Evolutionary conservation across 1,140 invertebrate species (phyloP).

Genomic region (Lepidurus couesii): DNA sequence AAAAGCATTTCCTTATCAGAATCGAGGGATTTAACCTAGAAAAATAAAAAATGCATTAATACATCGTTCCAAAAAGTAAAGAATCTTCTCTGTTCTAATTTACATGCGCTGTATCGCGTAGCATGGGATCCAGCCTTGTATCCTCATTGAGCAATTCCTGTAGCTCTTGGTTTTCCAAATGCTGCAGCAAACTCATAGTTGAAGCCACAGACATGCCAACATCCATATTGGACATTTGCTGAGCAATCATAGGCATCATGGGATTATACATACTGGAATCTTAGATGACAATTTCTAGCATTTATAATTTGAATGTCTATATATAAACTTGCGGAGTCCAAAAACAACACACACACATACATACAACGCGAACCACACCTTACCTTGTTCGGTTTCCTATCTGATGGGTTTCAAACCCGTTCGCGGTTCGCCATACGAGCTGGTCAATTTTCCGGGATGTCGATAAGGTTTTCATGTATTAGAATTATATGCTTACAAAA

Average conservation of each 20-base stretch:
- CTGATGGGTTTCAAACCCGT: not conserved
- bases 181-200: conserved; percentile 51
- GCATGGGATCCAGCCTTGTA: conserved; percentile 68
- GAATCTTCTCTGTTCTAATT: conserved; percentile 36
- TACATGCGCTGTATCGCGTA: conserved; percentile 73
- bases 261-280: not conserved
- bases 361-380: not conserved
- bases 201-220: conserved; percentile 24
- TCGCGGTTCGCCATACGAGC: not conserved
- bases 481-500: not conserved
- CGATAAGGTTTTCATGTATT: not conserved
- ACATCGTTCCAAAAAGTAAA: not conserved
- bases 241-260: conserved; percentile 14
- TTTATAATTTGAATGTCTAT: not conserved
- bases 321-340: not conserved
- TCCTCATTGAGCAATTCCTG: conserved; percentile 79
- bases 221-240: not conserved
- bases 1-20: conserved; percentile 77
- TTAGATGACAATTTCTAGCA: not conserved
- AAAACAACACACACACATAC: not conserved
- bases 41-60: conserved; percentile 37
- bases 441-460: not conserved
- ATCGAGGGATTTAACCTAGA: conserved; percentile 68
- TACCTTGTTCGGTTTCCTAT: not conserved
- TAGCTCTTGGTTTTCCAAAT: conserved; percentile 64